Conservation (phyloP, 2,113 vertebrate species). For the Haliaeetus leucogaster region DNA sequence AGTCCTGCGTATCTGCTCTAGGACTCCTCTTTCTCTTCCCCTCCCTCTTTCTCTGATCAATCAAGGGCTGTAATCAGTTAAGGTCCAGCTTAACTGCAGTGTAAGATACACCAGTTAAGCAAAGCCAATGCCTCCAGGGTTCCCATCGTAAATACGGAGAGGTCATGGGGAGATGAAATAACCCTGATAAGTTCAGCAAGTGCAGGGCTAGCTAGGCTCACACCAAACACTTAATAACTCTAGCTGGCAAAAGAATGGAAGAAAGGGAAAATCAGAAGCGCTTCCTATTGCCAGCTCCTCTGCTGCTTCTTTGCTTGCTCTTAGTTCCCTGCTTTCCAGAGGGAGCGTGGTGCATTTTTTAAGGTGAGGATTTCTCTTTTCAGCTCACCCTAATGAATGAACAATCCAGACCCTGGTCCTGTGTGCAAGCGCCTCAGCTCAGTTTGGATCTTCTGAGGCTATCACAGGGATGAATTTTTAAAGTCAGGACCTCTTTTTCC, state of each 20-base stretch:
- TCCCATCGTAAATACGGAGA: neutral
- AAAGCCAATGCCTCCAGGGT: constrained; percentile 26
- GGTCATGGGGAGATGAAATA: constrained; percentile 32
- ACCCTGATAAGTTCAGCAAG: neutral
- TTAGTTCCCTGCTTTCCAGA: accelerated
- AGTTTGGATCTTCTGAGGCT: neutral
- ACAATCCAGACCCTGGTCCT: accelerated
- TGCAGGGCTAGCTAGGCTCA: neutral
- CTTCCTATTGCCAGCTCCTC: neutral
- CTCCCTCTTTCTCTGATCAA: neutral
- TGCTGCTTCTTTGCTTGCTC: neutral
- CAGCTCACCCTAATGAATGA: neutral
- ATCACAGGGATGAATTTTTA: neutral
- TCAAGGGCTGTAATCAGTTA: constrained; percentile 80
- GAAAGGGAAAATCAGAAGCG: neutral
- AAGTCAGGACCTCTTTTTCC: neutral
- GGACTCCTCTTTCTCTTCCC: neutral
- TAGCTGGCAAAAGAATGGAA: neutral
- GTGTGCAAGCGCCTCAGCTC: accelerated
- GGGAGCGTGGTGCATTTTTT: neutral
- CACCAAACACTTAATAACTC: neutral
- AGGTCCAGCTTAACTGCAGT: constrained; percentile 84
- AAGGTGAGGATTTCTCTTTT: neutral
- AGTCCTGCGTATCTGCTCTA: constrained; percentile 1
- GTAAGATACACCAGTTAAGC: constrained; percentile 77